Evolutionary conservation across 2,113 vertebrate genomes (phyloP).

Genomic region (Spea multiplicata): DNA sequence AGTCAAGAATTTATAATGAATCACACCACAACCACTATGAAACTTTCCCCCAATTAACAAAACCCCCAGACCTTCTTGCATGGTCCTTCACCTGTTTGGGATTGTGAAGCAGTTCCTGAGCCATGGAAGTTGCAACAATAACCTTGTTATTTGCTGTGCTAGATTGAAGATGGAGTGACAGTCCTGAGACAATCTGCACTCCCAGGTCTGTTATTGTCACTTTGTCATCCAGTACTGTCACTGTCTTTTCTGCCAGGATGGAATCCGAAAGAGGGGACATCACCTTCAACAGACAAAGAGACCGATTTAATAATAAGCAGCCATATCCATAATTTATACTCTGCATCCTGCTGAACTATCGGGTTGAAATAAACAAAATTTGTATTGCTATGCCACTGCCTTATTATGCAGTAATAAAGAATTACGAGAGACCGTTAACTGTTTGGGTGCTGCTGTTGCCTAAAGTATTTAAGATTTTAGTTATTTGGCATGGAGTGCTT

Average conservation of each 20-base stretch:
- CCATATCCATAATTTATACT: slow-evolving; percentile 44
- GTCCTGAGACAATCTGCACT: slow-evolving; percentile 87
- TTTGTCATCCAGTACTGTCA: slow-evolving; percentile 90
- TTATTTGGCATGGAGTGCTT: too few species aligned
- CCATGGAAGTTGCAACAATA: slow-evolving; percentile 77
- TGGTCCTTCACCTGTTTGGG: slow-evolving; percentile 80
- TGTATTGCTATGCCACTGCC: slow-evolving; percentile 13
- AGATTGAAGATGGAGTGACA: slow-evolving; percentile 82
- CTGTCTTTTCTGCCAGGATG: slow-evolving; percentile 92
- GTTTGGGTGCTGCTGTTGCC: background rate
- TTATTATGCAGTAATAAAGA: background rate
- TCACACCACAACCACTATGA: background rate
- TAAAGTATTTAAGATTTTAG: too few species aligned
- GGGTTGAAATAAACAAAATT: slow-evolving; percentile 21
- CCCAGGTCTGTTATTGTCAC: slow-evolving; percentile 90
- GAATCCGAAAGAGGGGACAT: slow-evolving; percentile 91
- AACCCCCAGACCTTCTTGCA: background rate
- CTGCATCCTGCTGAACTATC: slow-evolving; percentile 14
- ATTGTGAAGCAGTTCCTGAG: slow-evolving; percentile 83
- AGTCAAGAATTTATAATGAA: too few species aligned
- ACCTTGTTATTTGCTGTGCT: slow-evolving; percentile 73
- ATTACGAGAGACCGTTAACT: background rate
- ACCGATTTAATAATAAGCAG: slow-evolving; percentile 41
- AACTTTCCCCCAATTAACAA: background rate
- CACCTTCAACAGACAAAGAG: slow-evolving; percentile 68